Evolutionary conservation across 1,140 invertebrate species (phyloP), one percentile per base, ranked within the genome.

Genomic region (Philopotamus ludificatus): DNA sequence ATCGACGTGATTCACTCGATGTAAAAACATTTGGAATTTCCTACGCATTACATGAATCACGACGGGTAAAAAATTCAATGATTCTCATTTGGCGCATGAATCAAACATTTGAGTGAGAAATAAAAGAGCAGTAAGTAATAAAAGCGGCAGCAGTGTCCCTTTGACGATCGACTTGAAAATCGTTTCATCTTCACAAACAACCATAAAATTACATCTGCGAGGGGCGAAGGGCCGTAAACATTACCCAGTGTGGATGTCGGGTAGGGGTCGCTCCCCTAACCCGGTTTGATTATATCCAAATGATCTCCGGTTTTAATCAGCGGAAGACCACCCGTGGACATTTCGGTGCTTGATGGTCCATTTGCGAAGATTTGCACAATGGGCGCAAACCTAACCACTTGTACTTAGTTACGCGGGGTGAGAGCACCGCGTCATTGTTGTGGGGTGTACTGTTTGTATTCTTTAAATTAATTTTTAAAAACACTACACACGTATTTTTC

Each of bases 301-400:
- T 47, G 44, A 16, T 47, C 44, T 47, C 44, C 44, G 44, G 4
- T 47, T 47, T 47, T 47, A 47, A 47, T 47, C 44, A 47, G 44
- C 18, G 44, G 44, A 47, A 47, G 44, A 47, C 44, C 44, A 47
- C 44, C 44, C 44, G 44, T 16, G 4, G 44, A 47, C 44, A 15
- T 9, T 7, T 15, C 44, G 44, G 44, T 20, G 18, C 44, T 47
- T 47, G 44, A 47, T 47, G 44, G 8, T 47, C 44, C 44, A 47
- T 47, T 47, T 47, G 18, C 44, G 10, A 47, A 47, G 44, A 47
- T 47, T 47, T 47, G 44, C 44, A 47, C 44, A 47, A 47, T 47
- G 44, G n/a, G n/a, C 10, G 4, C 7, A 47, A 15, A 47, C 18
- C 28, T 34, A 34, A 34, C 28, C 28, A 34, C 28, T 34, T 34